Percentiles rank a stretch among this genome's conserved stretches.
Evolutionary conservation across 2,888 invertebrate genomes (phyloP).

Genomic region (Ecdyonurus torrentis): DNA sequence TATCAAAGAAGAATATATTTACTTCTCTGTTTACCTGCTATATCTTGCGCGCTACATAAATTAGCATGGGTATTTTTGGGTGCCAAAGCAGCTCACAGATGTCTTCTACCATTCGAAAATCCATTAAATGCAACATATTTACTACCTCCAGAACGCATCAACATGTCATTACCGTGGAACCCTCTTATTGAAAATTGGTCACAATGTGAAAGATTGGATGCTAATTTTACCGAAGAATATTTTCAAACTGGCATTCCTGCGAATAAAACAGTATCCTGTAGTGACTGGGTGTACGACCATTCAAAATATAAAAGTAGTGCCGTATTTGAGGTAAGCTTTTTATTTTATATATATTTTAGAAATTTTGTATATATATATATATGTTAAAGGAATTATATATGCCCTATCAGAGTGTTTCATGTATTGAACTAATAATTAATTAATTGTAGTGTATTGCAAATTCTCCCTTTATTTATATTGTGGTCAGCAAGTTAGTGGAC

Average conservation of each 20-base stretch:
- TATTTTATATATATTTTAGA: neutral
- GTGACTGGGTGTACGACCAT: slow-evolving; percentile 40
- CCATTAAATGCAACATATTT: slow-evolving; percentile 30
- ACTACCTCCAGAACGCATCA: slow-evolving; percentile 25
- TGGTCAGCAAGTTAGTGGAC: too few relatives aligned
- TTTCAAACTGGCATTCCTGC: slow-evolving; percentile 20
- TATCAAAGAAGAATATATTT: slow-evolving; percentile 52
- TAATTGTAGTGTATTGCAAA: too few relatives aligned
- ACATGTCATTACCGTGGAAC: slow-evolving; percentile 37
- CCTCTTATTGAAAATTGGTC: slow-evolving; percentile 28
- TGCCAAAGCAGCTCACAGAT: slow-evolving; percentile 38
- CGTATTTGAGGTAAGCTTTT: slow-evolving; percentile 37
- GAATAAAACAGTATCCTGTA: slow-evolving; percentile 27
- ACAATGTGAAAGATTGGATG: slow-evolving; percentile 33
- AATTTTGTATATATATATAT: slow-evolving; percentile 2
- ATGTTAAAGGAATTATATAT: too few relatives aligned
- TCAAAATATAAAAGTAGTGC: slow-evolving; percentile 41
- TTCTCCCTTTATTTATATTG: too few relatives aligned
- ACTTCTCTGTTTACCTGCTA: slow-evolving; percentile 48
- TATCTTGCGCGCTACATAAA: slow-evolving; percentile 56
- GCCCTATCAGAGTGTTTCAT: too few relatives aligned
- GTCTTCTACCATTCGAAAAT: slow-evolving; percentile 38
- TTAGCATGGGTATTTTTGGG: slow-evolving; percentile 51
- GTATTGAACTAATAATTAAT: too few relatives aligned
- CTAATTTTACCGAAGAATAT: slow-evolving; percentile 24